Base-by-base conservation (phyloP, 2,797 vertebrate genomes). In the Micropoecilia bifurca region DNA sequence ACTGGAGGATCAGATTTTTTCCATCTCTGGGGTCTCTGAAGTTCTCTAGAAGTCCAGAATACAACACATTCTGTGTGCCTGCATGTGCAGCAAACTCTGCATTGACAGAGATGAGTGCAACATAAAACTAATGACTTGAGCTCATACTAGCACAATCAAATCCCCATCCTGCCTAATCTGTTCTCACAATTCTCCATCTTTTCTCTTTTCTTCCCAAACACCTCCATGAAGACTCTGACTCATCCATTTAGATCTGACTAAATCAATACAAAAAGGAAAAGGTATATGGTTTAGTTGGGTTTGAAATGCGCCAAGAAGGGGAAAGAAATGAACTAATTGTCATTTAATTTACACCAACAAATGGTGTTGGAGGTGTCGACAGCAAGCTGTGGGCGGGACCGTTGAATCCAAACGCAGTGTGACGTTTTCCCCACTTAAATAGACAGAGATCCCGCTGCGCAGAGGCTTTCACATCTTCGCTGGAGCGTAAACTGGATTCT, bases 361-460 rank as follows among this genome's bases (percentile, higher is more conserved):
- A 73, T 75, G 63, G 10, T 71, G 14, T 71, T 1, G 63, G 53
- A 74, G 33, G 68, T 61, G 75, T 79, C 33, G 36, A 47, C 47
- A 79, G 6, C 75, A 77, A 78, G 73, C 57, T 73, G 57, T 88
- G 90, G 92, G 92, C 76, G 90, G 91, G 90, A 85, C 89, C 75
- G 87, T 74, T 45, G 43, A 79, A 78, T 73, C 25, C 46, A 83
- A 68, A 85, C 79, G 82, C 74, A 66, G 80, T 74, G 57, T 82
- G 83, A 87, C 59, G 72, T 73, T 61, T 41, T 28, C 73, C 66
- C 48, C 66, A 80, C 66, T 86, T 93, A 91, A 90, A 92, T 86
- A 45, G 41, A 22, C 6, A 50, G 16, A 75, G 16, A 72, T 45
- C 14, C 30, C 1, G 41, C 74, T 16, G 69, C 46, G 10, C 57